Evolutionary conservation across 2,888 invertebrate genomes (phyloP).

Genomic region (Stratiomys singularior): DNA sequence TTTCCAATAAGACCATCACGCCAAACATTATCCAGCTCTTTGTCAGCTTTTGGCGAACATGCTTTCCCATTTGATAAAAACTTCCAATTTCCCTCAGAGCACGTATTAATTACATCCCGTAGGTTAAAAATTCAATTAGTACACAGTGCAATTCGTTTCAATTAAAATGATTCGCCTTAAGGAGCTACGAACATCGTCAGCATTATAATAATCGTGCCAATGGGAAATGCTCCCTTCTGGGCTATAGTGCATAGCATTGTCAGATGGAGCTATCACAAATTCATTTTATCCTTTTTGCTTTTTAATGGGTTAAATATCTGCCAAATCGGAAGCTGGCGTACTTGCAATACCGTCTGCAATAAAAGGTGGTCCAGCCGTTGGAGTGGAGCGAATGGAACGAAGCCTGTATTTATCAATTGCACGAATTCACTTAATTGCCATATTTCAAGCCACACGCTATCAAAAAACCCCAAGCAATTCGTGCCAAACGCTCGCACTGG

Average conservation of each 20-base stretch:
- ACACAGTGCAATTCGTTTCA: conserved; percentile 33
- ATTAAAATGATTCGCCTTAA: conserved; percentile 35
- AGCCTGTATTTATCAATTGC: conserved; percentile 41
- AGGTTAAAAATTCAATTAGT: conserved; percentile 40
- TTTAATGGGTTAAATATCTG: background rate
- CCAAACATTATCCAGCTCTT: background rate
- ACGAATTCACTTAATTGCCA: conserved; percentile 51
- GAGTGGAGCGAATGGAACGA: background rate
- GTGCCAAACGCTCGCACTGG: background rate
- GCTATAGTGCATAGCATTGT: background rate
- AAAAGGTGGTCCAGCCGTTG: background rate
- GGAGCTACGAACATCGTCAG: conserved; percentile 11
- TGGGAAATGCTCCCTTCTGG: background rate
- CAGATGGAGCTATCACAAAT: background rate
- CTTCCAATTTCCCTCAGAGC: conserved; percentile 10
- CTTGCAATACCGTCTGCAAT: background rate
- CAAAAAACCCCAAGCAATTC: background rate
- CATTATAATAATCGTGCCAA: conserved; percentile 28
- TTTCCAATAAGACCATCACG: background rate
- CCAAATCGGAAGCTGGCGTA: background rate
- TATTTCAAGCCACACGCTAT: conserved; percentile 17
- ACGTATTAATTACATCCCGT: conserved; percentile 43
- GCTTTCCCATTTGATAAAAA: background rate
- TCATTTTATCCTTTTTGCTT: background rate
- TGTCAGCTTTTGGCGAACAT: background rate